A percentile compares a stretch with the other conserved stretches of the same genome.
Evolutionary conservation across 2,888 invertebrate genomes (phyloP).

Genomic region (Acanthacorydalis orientalis): DNA sequence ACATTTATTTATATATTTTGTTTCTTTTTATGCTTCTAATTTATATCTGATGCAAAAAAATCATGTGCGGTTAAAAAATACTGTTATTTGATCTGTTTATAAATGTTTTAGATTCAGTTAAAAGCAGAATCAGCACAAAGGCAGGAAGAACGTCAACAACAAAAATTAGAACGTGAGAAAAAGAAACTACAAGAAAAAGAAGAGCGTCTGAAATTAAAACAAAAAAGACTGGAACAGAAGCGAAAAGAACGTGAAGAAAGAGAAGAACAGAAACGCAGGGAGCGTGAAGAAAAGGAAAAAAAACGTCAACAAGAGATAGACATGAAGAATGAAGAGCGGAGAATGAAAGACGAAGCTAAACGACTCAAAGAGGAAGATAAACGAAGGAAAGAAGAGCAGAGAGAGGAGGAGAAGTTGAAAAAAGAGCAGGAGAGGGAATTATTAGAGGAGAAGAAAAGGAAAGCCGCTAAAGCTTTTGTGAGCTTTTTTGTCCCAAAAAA

Average conservation of each 20-base stretch:
- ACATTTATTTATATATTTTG: too few relatives aligned
- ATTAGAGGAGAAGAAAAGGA: conserved; percentile 58
- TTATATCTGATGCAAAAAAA: too few relatives aligned
- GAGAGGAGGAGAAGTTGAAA: conserved; percentile 30
- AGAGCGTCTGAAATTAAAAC: conserved; percentile 29
- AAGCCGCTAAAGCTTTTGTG: conserved; percentile 60
- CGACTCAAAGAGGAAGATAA: conserved; percentile 21
- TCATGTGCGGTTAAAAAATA: not conserved
- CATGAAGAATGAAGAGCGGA: conserved; percentile 28
- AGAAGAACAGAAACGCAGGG: conserved; percentile 14
- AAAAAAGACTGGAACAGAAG: conserved; percentile 13
- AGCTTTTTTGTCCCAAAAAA: conserved; percentile 65
- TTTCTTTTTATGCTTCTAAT: not conserved
- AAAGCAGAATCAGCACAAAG: conserved; percentile 38
- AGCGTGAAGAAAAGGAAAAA: conserved; percentile 18
- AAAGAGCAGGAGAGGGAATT: conserved; percentile 50
- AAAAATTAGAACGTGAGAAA: conserved; percentile 26
- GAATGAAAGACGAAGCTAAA: conserved; percentile 15
- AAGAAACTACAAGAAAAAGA: conserved; percentile 33
- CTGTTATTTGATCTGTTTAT: not conserved
- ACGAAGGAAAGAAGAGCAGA: conserved; percentile 33
- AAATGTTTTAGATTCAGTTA: conserved; percentile 29
- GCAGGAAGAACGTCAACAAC: conserved; percentile 32
- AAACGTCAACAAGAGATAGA: conserved; percentile 33
- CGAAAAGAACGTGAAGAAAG: conserved; percentile 16